Evolutionary conservation across 2,797 vertebrate species (phyloP).

Genomic region (Graptemys geographica): DNA sequence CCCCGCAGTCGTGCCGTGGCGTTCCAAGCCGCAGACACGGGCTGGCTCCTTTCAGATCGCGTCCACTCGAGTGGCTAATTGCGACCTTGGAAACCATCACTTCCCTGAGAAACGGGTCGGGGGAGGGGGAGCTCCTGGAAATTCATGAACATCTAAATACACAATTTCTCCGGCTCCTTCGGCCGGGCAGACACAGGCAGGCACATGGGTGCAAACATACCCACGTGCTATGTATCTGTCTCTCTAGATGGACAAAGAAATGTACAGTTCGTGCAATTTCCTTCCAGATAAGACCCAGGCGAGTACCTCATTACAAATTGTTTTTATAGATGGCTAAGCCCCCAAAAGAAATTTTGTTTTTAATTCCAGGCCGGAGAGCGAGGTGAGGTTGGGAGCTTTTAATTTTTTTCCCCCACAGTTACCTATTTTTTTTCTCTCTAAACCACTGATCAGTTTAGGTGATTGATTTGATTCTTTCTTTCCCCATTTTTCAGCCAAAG

Average conservation of each 20-base stretch:
- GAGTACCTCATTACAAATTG: background rate
- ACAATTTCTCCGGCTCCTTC: background rate
- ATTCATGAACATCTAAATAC: background rate
- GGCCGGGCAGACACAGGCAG: background rate
- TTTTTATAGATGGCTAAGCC: background rate
- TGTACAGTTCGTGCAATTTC: background rate
- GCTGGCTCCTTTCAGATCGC: background rate
- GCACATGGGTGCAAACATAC: no score
- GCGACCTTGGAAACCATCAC: background rate
- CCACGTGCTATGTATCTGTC: no score
- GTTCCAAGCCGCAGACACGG: background rate
- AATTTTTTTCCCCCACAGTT: no score
- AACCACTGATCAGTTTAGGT: background rate
- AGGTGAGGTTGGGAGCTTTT: background rate
- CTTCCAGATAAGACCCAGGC: background rate
- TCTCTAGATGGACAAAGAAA: no score
- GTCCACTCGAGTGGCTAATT: background rate
- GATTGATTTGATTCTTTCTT: background rate
- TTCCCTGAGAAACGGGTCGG: background rate
- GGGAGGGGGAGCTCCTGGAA: background rate
- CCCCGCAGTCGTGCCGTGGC: background rate
- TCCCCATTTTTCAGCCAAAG: background rate
- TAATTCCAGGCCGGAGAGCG: background rate
- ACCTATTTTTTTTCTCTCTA: no score
- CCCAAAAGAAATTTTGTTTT: background rate